These are phyloP conservation scores for Amorpha juglandis DNA, from an alignment of 2,888 invertebrate species.

Conservation along the genomic window DNA sequence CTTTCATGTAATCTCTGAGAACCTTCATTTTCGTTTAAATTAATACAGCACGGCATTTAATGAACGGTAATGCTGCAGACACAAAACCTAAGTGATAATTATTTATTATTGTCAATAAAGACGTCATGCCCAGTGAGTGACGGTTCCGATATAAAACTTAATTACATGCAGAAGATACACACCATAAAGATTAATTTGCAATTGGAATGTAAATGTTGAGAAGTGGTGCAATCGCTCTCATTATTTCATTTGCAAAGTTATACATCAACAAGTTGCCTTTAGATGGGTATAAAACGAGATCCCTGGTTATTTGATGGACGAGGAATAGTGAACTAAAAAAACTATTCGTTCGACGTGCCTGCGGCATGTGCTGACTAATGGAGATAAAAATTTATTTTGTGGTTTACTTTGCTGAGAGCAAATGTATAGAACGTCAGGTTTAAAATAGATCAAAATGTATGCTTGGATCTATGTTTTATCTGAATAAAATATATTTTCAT, in stretches of 20 bases:
- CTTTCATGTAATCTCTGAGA: conserved; percentile 31
- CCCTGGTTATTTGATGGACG: background rate
- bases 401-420: background rate
- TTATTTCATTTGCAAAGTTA: background rate
- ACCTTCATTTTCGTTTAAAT: conserved; percentile 32
- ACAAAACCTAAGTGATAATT: background rate
- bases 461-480: background rate
- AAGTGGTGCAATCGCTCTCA: background rate
- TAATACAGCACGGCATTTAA: conserved; percentile 21
- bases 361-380: conserved; percentile 12
- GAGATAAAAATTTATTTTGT: background rate
- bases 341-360: background rate
- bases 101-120: background rate
- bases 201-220: background rate
- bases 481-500: conserved; percentile 3
- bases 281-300: background rate
- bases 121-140: background rate
- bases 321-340: background rate
- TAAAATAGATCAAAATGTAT: background rate
- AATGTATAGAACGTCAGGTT: background rate
- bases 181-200: background rate
- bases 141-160: background rate
- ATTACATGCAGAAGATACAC: background rate
- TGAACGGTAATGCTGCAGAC: background rate
- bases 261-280: too few relatives aligned